Evolutionary conservation across 2,888 invertebrate genomes (phyloP), one percentile per base, ranked within the genome.

Genomic region (Pycnomerus fuliginosus): DNA sequence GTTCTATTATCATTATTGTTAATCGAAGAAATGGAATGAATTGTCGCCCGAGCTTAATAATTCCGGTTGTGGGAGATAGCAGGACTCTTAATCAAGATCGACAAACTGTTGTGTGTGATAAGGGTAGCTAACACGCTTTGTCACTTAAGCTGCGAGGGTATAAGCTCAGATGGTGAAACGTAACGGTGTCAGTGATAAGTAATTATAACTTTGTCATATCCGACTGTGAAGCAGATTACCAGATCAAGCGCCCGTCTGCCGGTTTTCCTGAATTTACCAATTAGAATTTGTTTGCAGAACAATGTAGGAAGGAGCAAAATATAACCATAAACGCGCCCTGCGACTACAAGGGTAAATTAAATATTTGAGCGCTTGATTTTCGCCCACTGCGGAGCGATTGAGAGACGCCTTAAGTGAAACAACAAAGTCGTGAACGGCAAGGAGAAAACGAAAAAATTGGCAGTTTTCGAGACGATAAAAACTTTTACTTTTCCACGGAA

Each of bases 191-290:
- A 46, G 42, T 42, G 46, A 46, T 46, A 41, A 42, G 42, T 43
- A 47, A 47, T 47, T 47, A 47, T 47, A 47, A 47, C 43, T 47
- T 43, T 43, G 43, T 47, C 36, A 46, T 42, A 46, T 37, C 31
- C 35, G 46, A 24, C 24, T 37, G 37, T 13, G 36, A 33, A 30
- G 31, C 33, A 37, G 37, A 41, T 42, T 42, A 46, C 11, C 27
- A 33, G 38, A 46, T 46, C 42, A 42, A 42, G 38, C 37, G n/a
- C n/a, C 32, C 44, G 34, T 39, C 39, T 40, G 39, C 25, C n/a
- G 7, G 20, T 39, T 35, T n/a, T 7, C 15, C 14, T 23, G 11
- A 13, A 8, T 20, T 15, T 11, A 8, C 15, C 10, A 12, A 25
- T 7, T 22, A 35, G 8, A n/a, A 16, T 16, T 4, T 7, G 10